Conservation (phyloP, 2,113 vertebrate species). For the Tupaia chinensis region DNA sequence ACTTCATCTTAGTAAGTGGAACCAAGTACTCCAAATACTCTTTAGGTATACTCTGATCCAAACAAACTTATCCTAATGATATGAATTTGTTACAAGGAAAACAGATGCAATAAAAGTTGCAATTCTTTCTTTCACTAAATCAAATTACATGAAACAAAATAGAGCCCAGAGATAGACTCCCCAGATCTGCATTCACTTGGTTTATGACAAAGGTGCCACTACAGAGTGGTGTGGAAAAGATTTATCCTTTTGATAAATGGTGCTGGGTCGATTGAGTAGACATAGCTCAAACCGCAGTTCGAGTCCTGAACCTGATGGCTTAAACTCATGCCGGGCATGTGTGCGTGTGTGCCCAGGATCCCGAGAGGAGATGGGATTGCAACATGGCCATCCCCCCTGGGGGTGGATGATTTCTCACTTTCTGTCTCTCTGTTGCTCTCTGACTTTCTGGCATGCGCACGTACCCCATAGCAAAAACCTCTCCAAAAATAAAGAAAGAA, state of each 20-base stretch:
- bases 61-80: neutral
- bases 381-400: too few species aligned
- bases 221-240: neutral
- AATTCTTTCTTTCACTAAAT: constrained; percentile 26
- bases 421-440: too few species aligned
- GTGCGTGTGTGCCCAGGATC: too few species aligned
- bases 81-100: neutral
- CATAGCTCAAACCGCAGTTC: neutral
- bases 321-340: too few species aligned
- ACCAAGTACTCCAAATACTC: neutral
- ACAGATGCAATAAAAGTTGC: constrained; percentile 8
- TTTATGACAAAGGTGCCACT: neutral
- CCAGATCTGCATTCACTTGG: neutral
- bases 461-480: too few species aligned
- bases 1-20: neutral
- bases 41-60: neutral
- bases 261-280: neutral
- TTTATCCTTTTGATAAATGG: neutral
- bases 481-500: too few species aligned
- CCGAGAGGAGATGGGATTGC: too few species aligned
- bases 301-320: too few species aligned
- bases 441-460: too few species aligned
- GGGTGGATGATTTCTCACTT: too few species aligned
- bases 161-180: neutral
- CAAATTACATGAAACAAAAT: neutral